Evolutionary conservation across 2,113 vertebrate species (phyloP).

Genomic region (Grammomys surdaster): DNA sequence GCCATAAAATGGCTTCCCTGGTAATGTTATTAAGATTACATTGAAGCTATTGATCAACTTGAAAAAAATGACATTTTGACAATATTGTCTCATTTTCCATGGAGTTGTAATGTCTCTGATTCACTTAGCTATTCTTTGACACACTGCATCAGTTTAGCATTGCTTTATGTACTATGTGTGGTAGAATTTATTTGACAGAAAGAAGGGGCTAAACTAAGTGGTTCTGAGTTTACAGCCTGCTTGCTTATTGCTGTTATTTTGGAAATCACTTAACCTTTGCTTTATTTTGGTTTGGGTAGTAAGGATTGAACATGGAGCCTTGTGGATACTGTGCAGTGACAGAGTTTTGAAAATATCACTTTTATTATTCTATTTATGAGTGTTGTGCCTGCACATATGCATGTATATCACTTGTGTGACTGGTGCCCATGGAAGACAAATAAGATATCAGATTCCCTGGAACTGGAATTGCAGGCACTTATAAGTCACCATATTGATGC

Average conservation of each 20-base stretch:
- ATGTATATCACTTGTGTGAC: background rate
- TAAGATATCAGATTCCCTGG: background rate
- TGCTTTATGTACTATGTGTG: background rate
- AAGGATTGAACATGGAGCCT: too few relatives aligned
- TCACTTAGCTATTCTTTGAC: slow-evolving; percentile 15
- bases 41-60: background rate
- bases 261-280: background rate
- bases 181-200: background rate
- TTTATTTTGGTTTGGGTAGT: background rate
- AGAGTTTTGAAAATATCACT: background rate
- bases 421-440: background rate
- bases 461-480: background rate
- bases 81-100: background rate
- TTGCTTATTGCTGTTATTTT: background rate
- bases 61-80: background rate
- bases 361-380: background rate
- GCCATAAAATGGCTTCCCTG: background rate
- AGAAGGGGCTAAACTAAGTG: background rate
- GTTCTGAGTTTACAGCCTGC: background rate
- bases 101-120: background rate
- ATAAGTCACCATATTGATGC: background rate
- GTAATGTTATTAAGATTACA: background rate
- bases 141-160: background rate
- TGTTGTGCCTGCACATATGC: background rate
- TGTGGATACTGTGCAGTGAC: background rate